Evolutionary conservation across 2,113 vertebrate species (phyloP).

Genomic region (Oceanodroma tethys): DNA sequence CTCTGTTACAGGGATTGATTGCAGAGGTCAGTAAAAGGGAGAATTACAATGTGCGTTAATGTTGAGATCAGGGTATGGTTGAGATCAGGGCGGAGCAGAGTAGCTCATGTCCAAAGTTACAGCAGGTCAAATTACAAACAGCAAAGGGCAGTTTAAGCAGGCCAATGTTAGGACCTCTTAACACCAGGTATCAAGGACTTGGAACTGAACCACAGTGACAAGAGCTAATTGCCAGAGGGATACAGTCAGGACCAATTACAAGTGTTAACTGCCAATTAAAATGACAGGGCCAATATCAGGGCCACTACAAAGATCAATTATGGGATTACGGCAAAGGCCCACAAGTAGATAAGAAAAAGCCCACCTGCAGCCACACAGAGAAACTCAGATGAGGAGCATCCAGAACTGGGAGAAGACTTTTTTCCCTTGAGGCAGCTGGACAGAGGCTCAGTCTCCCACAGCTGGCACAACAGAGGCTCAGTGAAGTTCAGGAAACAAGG

Average conservation of each 20-base stretch:
- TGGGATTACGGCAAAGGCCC: constrained; percentile 12
- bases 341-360: constrained; percentile 7
- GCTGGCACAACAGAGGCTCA: not conserved
- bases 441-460: not conserved
- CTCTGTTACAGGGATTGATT: not conserved
- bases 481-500: not conserved
- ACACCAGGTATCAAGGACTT: constrained; percentile 9
- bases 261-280: constrained; percentile 58
- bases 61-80: not conserved
- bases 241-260: constrained; percentile 40
- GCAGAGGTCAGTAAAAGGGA: constrained; percentile 31
- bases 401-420: not conserved
- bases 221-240: constrained; percentile 12
- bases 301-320: constrained; percentile 35
- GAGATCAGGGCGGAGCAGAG: not conserved
- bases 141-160: not conserved
- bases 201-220: constrained; percentile 6
- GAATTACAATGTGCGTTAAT: not conserved
- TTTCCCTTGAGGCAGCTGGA: not conserved
- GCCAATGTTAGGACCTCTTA: constrained; percentile 16
- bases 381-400: not conserved
- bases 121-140: not conserved
- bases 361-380: not conserved
- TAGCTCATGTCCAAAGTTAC: not conserved
- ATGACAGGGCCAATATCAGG: constrained; percentile 14